Conservation (phyloP, 1,140 invertebrate species). For the Drosophila carrolli region DNA sequence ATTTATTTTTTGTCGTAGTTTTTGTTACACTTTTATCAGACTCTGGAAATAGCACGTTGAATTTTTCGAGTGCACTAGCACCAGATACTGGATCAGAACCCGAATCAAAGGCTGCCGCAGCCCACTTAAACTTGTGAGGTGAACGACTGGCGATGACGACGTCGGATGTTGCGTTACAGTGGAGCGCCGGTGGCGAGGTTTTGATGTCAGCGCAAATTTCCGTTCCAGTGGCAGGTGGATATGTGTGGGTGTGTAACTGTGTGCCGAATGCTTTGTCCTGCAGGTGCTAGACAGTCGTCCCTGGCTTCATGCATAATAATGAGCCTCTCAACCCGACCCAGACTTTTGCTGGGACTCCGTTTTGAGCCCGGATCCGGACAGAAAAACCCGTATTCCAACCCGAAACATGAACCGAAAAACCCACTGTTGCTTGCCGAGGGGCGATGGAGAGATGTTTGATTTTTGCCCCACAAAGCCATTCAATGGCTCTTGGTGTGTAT, state of each 20-base stretch:
- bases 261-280: constrained; percentile 63
- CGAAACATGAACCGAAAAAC: constrained; percentile 18
- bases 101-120: constrained; percentile 31
- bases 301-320: constrained; percentile 81
- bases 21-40: neutral
- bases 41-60: neutral
- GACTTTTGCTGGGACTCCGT: neutral
- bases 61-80: constrained; percentile 25
- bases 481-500: constrained; percentile 59
- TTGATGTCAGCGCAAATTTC: constrained; percentile 80
- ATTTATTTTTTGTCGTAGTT: neutral
- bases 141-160: constrained; percentile 34
- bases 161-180: constrained; percentile 74
- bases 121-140: constrained; percentile 77
- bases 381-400: neutral
- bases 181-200: constrained; percentile 67
- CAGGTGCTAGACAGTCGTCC: constrained; percentile 74
- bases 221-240: constrained; percentile 54
- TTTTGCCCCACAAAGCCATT: constrained; percentile 33
- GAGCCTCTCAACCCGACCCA: constrained; percentile 41
- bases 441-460: constrained; percentile 47
- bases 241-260: constrained; percentile 22
- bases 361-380: constrained; percentile 3
- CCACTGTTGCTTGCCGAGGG: constrained; percentile 37
- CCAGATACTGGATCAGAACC: constrained; percentile 28